Evolutionary conservation across 2,113 vertebrate genomes (phyloP), one percentile per base, ranked within the genome.

Genomic region (Hyaena hyaena): DNA sequence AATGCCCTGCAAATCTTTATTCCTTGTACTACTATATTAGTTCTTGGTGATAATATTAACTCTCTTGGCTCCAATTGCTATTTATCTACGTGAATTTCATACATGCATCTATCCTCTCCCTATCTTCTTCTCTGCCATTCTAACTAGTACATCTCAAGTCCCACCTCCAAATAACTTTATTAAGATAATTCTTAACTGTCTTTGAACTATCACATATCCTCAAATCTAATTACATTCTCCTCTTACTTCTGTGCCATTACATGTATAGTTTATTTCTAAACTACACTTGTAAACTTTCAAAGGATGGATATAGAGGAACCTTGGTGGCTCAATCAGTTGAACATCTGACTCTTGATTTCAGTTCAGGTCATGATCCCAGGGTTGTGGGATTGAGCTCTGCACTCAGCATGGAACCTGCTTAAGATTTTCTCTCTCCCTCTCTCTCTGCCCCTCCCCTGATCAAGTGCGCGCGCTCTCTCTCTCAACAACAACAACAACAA

Each of bases 151-250:
- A 63, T 35, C 71, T 76, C 5, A 10, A 66, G 12, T 43, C 26
- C 61, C 15, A 68, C 24, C 2, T 80, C n/a, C 33, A 85, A 55
- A 10, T 5, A 45, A 77, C 31, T 31, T 39, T 45, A 90, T 10
- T 88, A 76, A 85, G 53, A 58, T 26, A 48, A 71, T 50, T 82
- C 28, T 45, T 79, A 95, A 65, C 31, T 58, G 28, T 55, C 31
- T 92, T 91, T 80, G 63, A 93, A 48, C 23, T 80, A 66, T 35
- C 31, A n/a, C 61, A 66, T 58, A 55, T 80, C 24, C 17, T 23
- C 33, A 89, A 86, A 39, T 71, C 58, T 87, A 95, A 65, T 93
- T 63, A 83, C 58, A 80, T 63, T 90, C 73, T 96, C 48, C 19
- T 73, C 24, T 76, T 79, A 50, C 10, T 84, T 69, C 23, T 68